phyloP scores from a whole-genome alignment of 2,797 vertebrate species.

The Diplodus sargus region DNA sequence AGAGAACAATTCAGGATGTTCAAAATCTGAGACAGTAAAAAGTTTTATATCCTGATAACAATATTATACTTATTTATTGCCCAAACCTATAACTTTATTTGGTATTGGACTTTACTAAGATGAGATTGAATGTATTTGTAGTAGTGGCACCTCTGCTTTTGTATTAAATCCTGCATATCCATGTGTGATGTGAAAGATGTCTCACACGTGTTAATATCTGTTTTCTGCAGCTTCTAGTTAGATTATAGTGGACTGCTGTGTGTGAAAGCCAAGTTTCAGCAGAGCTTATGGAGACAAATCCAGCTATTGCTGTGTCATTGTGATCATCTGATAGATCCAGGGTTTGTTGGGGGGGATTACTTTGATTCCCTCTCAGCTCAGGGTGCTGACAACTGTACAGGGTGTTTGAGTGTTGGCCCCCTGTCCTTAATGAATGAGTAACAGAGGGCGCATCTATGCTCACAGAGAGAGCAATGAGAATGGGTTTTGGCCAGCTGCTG shows the following conservation, averaged over 20 bases:
- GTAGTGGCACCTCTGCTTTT: background rate
- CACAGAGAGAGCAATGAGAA: background rate
- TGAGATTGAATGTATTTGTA: background rate
- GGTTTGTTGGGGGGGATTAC: constrained; percentile 43
- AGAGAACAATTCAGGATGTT: too few relatives aligned
- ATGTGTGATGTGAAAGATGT: background rate
- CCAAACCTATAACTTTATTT: too few relatives aligned
- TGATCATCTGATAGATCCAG: constrained; percentile 46
- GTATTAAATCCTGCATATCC: background rate
- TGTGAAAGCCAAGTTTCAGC: constrained; percentile 47
- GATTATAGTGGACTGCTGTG: constrained; percentile 14
- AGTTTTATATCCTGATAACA: too few relatives aligned
- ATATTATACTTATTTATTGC: too few relatives aligned
- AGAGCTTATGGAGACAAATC: constrained; percentile 54
- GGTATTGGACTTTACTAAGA: background rate
- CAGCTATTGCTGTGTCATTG: constrained; percentile 62
- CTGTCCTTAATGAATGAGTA: constrained; percentile 19
- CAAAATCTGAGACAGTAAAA: too few relatives aligned
- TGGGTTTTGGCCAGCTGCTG: constrained; percentile 13
- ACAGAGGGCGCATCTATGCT: constrained; percentile 6
- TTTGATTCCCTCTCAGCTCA: constrained; percentile 12
- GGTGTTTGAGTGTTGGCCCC: constrained; percentile 7
- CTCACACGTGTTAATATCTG: background rate
- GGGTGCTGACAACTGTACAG: constrained; percentile 34
- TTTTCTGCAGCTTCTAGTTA: background rate